Evolutionary conservation across 2,888 invertebrate genomes (phyloP), one percentile per base, ranked within the genome.

Genomic region (Papilio protenor): DNA sequence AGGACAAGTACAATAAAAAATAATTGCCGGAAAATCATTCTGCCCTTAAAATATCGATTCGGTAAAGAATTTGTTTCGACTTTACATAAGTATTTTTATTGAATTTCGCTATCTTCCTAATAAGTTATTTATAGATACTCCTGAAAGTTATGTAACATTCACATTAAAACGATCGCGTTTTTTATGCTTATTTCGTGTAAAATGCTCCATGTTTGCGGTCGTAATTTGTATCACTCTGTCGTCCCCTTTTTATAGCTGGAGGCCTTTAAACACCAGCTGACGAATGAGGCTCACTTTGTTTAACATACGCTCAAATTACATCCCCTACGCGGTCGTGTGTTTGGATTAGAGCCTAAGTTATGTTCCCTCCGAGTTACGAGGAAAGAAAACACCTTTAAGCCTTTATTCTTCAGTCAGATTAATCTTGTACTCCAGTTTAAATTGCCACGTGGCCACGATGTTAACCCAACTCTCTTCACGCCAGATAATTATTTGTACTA

Each of bases 281-380:
- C 52, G 71, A 52, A 72, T 72, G 52, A 27, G 16, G 18, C 71
- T 1, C 71, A 33, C 52, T 72, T 72, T 72, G 71, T 72, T 72
- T 72, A 72, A 72, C 71, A 72, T 72, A 27, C 71, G 27, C 47
- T 72, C 71, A 52, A 49, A 72, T 72, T 72, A 72, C 71, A 72
- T 52, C 71, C 71, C 52, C 23, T 10, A 52, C 71, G 49, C 52
- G 71, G 52, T 14, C 71, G 18, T 72, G 23, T 72, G 52, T 72
- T 55, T 52, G 52, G 49, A 52, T 72, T 52, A 72, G 16, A 55
- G 47, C 18, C 16, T 64, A 64, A 64, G 33, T 64, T 33, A 64
- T 18, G 64, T 27, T 27, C 27, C 27, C 61, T 61, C 5, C 10
- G 16, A 3, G 61, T 21, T 64, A 33, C 16, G 27, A 33, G 27